Evolutionary conservation across 2,888 invertebrate genomes (phyloP), one percentile per base, ranked within the genome.

Genomic region (Ormyrus rosae): DNA sequence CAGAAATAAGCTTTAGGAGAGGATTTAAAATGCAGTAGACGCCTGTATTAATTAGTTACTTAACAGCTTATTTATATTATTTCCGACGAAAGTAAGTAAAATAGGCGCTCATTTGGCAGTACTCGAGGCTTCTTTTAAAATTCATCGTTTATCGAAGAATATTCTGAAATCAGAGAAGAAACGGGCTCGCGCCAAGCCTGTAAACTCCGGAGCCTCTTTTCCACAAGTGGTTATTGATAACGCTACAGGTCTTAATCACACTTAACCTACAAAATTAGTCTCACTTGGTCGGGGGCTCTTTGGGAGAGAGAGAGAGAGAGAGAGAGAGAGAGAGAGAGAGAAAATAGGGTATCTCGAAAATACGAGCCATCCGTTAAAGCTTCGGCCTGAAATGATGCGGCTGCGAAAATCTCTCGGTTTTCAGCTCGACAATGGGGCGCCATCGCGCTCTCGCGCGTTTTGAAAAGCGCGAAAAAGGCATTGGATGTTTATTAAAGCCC

Each of bases 401-500:
- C 69, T 48, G 63, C 19, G 51, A 76, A 71, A 76, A 69, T 69
- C 77, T 34, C 34, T 78, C 71, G 13, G 64, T 71, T 71, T 48
- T 63, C 69, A 63, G 34, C 34, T 64, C 56, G 19, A 64, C 70
- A 70, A 77, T 70, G 13, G 46, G 56, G 7, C 58, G 61, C 76
- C 55, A 69, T 65, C 65, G 19, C 45, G 51, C 56, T 45, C 48
- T 48, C 13, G 48, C 48, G 64, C 46, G 45, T 50, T 5, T 11
- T 46, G 46, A 50, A 50, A 56, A 56, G 56, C 7, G 53, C 13
- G 6, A 1, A 69, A 69, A 70, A 70, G 19, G 67, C 19, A 55
- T 51, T 34, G 48, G 64, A 51, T 70, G 77, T 78, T 78, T 78
- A 78, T 78, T 78, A 71, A 78, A 71, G 58, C 71, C 58, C 64